These are phyloP conservation scores for Zosterops japonicus DNA, from an alignment of 2,113 vertebrate species.

Conservation along the genomic window DNA sequence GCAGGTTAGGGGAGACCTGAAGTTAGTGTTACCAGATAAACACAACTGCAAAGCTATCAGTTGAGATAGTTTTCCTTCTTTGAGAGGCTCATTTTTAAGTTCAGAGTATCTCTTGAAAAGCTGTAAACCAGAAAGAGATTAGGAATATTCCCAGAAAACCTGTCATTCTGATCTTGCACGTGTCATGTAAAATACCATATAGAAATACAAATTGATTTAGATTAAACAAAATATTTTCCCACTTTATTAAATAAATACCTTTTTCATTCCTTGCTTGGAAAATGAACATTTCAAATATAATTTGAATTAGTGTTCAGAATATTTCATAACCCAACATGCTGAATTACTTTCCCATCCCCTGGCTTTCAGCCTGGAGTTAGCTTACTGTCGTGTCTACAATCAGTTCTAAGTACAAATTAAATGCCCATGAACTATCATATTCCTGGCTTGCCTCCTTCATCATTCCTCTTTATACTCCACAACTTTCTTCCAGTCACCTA, in stretches of 20 bases:
- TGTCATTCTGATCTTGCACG: accelerated
- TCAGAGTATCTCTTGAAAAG: background rate
- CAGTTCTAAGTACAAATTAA: background rate
- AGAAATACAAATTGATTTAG: background rate
- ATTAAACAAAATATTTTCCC: background rate
- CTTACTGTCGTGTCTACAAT: background rate
- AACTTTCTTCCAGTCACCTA: background rate
- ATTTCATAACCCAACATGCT: background rate
- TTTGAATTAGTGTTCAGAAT: background rate
- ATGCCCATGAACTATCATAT: background rate
- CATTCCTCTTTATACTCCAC: background rate
- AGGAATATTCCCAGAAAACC: background rate
- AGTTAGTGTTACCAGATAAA: background rate
- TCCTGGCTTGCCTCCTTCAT: background rate
- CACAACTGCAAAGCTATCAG: background rate
- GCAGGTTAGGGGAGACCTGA: background rate
- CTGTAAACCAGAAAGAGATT: background rate
- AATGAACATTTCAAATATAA: background rate
- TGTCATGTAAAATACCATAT: background rate
- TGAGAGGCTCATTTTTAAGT: background rate
- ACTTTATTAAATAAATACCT: background rate
- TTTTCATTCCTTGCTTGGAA: background rate
- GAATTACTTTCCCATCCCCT: background rate
- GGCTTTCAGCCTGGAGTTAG: background rate
- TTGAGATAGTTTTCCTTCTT: background rate